A percentile compares a stretch with the other conserved stretches of the same genome.
Conservation (phyloP, 2,797 vertebrate genomes). For the Ptychobarbus kaznakovi region DNA sequence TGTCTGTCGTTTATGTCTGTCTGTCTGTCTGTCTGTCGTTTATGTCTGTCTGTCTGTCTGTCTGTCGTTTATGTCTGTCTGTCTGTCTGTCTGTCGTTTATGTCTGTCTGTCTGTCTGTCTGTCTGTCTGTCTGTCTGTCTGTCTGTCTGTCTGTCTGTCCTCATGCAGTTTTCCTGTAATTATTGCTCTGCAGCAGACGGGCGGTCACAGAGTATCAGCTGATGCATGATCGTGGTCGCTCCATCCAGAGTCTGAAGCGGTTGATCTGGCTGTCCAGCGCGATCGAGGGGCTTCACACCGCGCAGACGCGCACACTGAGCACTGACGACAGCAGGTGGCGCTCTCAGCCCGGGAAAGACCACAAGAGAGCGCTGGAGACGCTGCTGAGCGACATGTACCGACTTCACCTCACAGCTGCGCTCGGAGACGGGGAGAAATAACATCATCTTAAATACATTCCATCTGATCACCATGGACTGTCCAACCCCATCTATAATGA, state of each 20-base stretch:
- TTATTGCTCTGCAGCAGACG: slow-evolving; percentile 66
- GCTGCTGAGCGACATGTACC: slow-evolving; percentile 74
- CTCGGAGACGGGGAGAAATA: slow-evolving; percentile 64
- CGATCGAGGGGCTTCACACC: slow-evolving; percentile 79
- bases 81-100: background rate
- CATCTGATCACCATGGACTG: background rate
- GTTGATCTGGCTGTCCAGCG: slow-evolving; percentile 82
- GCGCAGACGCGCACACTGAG: slow-evolving; percentile 72
- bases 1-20: fast-evolving
- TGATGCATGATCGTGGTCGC: slow-evolving; percentile 79
- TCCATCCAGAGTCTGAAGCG: slow-evolving; percentile 83
- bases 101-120: background rate
- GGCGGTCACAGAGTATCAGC: slow-evolving; percentile 80
- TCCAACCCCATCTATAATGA: background rate
- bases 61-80: background rate
- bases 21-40: too few species aligned
- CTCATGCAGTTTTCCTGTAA: background rate
- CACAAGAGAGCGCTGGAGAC: slow-evolving; percentile 60
- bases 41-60: background rate
- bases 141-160: background rate
- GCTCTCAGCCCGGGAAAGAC: slow-evolving; percentile 44
- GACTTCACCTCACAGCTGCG: slow-evolving; percentile 59
- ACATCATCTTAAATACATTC: background rate
- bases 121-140: background rate
- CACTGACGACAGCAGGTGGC: slow-evolving; percentile 23